Conservation (phyloP, 1,140 invertebrate species). For the Pogonomyrmex californicus region DNA sequence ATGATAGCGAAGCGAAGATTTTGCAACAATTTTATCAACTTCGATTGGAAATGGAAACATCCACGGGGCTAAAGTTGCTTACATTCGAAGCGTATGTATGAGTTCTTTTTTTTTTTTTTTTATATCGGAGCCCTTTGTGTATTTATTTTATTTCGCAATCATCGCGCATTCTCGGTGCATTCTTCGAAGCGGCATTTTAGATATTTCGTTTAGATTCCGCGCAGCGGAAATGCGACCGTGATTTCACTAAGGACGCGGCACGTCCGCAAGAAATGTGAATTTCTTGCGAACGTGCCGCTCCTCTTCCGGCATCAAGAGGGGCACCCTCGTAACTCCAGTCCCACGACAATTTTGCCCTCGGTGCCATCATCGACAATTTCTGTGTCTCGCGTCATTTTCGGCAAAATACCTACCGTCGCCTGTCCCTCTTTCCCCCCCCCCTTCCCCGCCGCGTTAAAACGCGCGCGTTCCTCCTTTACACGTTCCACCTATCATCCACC, state of each 20-base stretch:
- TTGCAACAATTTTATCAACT: neutral
- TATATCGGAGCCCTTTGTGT: neutral
- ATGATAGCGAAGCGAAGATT: neutral
- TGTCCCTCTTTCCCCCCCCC: neutral
- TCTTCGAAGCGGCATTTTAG: conserved; percentile 5
- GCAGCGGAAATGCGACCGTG: conserved; percentile 23
- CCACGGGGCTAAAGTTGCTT: neutral
- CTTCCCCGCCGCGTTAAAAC: neutral
- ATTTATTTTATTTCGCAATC: conserved; percentile 1
- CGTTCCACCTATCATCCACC: conserved; percentile 13
- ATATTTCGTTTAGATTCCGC: conserved; percentile 24
- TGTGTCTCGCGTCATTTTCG: conserved; percentile 29
- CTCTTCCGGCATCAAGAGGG: conserved; percentile 19
- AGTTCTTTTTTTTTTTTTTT: neutral
- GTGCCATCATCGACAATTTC: conserved; percentile 18
- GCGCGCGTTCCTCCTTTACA: conserved; percentile 31
- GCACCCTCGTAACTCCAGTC: conserved; percentile 58
- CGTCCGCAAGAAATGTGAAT: conserved; percentile 10
- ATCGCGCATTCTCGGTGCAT: conserved; percentile 1
- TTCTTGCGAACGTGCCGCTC: conserved; percentile 37
- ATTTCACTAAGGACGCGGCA: conserved; percentile 50
- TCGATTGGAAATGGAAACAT: neutral
- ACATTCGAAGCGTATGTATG: neutral
- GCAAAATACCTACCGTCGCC: conserved; percentile 27
- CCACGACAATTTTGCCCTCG: conserved; percentile 60